Base-by-base conservation (phyloP, 2,113 vertebrate genomes). In the Nothobranchius kuhntae region DNA sequence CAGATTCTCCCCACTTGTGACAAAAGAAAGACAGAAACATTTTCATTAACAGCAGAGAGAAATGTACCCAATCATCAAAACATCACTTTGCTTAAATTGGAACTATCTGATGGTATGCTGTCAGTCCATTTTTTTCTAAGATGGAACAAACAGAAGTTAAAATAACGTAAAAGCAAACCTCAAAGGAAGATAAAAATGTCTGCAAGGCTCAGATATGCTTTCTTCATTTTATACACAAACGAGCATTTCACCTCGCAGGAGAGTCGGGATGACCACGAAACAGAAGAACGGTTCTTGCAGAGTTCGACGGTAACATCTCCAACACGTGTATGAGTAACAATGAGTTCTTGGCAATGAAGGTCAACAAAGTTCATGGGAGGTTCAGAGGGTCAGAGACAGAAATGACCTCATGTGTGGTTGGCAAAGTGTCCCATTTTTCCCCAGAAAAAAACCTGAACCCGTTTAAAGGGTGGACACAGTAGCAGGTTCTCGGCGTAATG, bases 111-210 rank as follows among this genome's bases (percentile, higher is more conserved):
- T 87, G 64, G 83, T 92, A 91, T 91, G 89, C 91, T 92, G 91
- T 90, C 89, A 91, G 91, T 89, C 91, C 89, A 89, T 88, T 92
- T 88, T 81, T 84, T 64, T 80, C 75, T 82, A 75, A 77, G 65
- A 88, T 90, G 86, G 75, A 89, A 86, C 71, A 79, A 87, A 86
- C 75, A 72, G 75, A 3, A 89, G 69, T 55, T 83, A 61, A 61
- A 89, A 77, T 15, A 4, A 85, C 81, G 42, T 65, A 46, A 75
- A 85, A 85, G 30, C 44, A 10, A 82, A 40, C 38, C 44, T 42
- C 36, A 4, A 47, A 64, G 72, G 78, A 80, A 53, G 2, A 44
- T 77, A 77, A 87, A 69, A 72, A 82, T 75, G 70, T 77, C 66
- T 81, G 88, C 86, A 87, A 85, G 86, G 86, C 79, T 71, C 71